Conservation (phyloP, 2,113 vertebrate species). For the Esox niger region DNA sequence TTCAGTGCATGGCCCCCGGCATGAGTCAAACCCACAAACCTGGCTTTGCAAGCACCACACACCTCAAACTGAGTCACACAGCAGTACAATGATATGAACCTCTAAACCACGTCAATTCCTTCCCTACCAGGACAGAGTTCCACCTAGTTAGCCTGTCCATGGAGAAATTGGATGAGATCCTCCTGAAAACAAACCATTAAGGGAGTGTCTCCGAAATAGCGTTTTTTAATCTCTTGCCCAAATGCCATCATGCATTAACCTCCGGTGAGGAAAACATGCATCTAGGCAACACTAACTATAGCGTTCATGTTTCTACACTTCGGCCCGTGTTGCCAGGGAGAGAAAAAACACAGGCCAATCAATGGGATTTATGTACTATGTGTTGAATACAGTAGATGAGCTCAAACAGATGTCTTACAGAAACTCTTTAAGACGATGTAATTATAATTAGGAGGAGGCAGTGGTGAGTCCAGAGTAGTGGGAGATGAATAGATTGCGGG, state of each 20-base stretch:
- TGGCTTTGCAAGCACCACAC: too few species aligned
- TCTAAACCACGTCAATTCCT: background rate
- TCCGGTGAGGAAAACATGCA: too few species aligned
- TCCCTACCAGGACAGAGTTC: background rate
- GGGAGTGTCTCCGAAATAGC: too few species aligned
- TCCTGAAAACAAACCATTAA: too few species aligned
- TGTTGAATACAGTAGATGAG: background rate
- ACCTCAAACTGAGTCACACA: too few species aligned
- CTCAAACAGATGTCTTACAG: background rate
- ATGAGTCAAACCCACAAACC: too few species aligned
- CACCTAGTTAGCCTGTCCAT: too few species aligned
- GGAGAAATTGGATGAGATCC: too few species aligned
- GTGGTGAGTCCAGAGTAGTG: slow-evolving; percentile 11
- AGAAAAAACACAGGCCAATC: slow-evolving; percentile 1
- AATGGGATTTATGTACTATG: background rate
- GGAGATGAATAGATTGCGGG: slow-evolving; percentile 16
- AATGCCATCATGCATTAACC: too few species aligned
- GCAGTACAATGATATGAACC: background rate
- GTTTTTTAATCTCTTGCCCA: too few species aligned
- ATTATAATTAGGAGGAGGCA: slow-evolving; percentile 15
- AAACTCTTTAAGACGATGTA: slow-evolving; percentile 23
- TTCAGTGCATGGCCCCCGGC: too few species aligned
- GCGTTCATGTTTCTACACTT: background rate
- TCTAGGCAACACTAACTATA: background rate
- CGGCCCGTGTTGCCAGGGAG: background rate